A percentile compares a stretch with the other conserved stretches of the same genome.
phyloP scores from a whole-genome alignment of 2,797 vertebrate genomes.

The Ispidina picta region DNA sequence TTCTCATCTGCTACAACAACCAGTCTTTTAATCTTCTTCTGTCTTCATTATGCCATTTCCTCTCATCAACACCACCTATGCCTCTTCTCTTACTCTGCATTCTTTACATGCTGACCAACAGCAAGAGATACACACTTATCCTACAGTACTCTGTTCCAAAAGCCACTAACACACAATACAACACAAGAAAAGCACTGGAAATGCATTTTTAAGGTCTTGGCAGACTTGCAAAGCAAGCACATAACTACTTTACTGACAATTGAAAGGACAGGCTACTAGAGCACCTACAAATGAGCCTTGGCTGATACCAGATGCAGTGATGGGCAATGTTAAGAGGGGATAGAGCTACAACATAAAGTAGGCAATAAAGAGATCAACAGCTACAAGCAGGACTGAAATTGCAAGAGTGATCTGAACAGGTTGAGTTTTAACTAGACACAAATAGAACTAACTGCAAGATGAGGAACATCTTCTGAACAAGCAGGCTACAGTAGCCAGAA shows the following conservation, averaged over 20 bases:
- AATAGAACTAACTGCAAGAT: neutral
- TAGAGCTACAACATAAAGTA: neutral
- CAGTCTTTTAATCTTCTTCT: neutral
- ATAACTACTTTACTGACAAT: neutral
- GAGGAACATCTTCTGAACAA: neutral
- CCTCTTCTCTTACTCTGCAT: neutral
- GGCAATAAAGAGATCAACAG: neutral
- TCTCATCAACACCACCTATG: neutral
- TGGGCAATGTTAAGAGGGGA: accelerated
- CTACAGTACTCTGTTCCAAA: neutral
- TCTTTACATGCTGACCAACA: neutral
- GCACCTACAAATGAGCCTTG: neutral
- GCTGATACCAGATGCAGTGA: neutral
- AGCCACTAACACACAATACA: neutral
- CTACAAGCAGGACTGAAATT: neutral
- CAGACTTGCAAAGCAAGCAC: neutral
- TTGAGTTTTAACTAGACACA: neutral
- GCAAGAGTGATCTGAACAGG: neutral
- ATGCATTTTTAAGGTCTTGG: neutral
- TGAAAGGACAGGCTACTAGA: neutral
- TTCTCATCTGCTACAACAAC: neutral
- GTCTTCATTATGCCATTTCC: neutral
- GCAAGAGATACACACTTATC: neutral
- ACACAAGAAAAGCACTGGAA: neutral
- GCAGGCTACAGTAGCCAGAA: neutral